Evolutionary conservation across 2,888 invertebrate species (phyloP), one percentile per base, ranked within the genome.

Genomic region (Amphimallon solstitiale): DNA sequence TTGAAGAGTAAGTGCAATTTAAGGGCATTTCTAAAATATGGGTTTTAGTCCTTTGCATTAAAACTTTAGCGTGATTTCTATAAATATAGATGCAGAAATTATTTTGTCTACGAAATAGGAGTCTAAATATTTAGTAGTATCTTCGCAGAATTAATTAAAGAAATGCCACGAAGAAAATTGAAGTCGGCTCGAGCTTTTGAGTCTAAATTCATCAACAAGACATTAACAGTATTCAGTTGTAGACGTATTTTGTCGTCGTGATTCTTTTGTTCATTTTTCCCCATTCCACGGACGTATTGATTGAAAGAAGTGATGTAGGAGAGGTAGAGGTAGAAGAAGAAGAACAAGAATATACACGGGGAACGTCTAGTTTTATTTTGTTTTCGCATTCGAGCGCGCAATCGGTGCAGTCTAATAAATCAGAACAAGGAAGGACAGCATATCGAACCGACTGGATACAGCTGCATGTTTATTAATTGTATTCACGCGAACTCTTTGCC

Each of bases 401-500:
- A 77, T 77, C 78, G 77, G 77, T 77, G 78, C 78, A 78, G 78
- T 77, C 75, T 76, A 76, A 78, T 78, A 78, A 78, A 78, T 78
- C 78, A 78, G 68, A 69, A 67, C 68, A 63, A 74, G 76, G 74
- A 76, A 75, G 75, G 76, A 71, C 72, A 59, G 56, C 72, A 76
- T 76, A 75, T 77, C 76, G 76, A 76, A 75, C 77, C 74, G 76
- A 59, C 56, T 73, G 74, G 74, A 75, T 75, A 73, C 75, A 67
- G 72, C 74, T 77, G 77, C 78, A 77, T 77, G 77, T 78, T 78
- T 78, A 78, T 78, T 78, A 78, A 78, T 78, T 77, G 77, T 74
- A 76, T 78, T 77, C 78, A 78, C 78, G 78, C 78, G 74, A 78
- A 73, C 73, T 54, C 54, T 56, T 64, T 45, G 52, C 52, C 23